Base-by-base conservation (phyloP, 2,888 invertebrate genomes). In the Anaspis maculata region DNA sequence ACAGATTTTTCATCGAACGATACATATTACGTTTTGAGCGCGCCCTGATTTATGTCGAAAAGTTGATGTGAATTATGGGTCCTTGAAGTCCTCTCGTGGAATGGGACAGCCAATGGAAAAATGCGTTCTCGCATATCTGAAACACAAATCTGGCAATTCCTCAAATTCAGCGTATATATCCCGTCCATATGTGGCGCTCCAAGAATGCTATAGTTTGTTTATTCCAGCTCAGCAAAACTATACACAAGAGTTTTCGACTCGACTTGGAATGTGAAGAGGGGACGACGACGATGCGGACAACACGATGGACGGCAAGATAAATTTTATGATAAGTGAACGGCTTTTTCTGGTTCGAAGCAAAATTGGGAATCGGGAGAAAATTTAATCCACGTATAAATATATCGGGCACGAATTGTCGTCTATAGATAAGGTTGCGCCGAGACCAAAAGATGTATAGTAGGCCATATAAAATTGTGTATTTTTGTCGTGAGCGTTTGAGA, bases 41-140 rank as follows among this genome's bases (percentile, higher is more conserved):
- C 39, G 38, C 37, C 37, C 35, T 55, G 55, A 56, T 54, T 55
- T 53, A 56, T 55, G 49, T 45, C 38, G 44, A 35, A 49, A 52
- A 46, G 49, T 54, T 54, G 56, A 56, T 52, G 52, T 56, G 55
- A 57, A 49, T 54, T 54, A 56, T 56, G 45, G 48, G n/a, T n/a
- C n/a, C n/a, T n/a, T n/a, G n/a, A n/a, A n/a, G n/a, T n/a, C n/a
- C 49, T 45, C 44, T 49, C 46, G 44, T 45, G 44, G 44, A 52
- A 54, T 45, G 42, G 49, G 19, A n/a, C n/a, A n/a, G 47, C 49
- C 45, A 39, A 42, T 44, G 47, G 44, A 48, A 49, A 47, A 46
- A 46, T 36, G 46, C 39, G 39, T 43, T 45, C 44, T 39, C 42
- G 40, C 46, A 46, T 52, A 54, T 54, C 52, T 44, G 34, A 44